These are phyloP conservation scores for Tuta absoluta DNA, from an alignment of 2,888 invertebrate species.

Conservation along the genomic window DNA sequence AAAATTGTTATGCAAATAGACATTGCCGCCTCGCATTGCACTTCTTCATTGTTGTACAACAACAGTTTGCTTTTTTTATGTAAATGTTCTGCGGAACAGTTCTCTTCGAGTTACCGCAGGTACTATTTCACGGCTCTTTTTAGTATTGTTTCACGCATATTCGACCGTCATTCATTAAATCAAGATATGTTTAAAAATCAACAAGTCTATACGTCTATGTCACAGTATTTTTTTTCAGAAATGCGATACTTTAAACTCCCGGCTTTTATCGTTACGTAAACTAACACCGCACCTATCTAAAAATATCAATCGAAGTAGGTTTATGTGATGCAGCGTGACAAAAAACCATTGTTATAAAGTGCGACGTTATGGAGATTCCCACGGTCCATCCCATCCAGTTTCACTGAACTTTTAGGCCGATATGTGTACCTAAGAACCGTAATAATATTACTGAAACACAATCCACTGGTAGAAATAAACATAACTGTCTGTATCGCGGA, in stretches of 20 bases:
- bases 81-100: not conserved
- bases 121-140: not conserved
- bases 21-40: slow-evolving; percentile 47
- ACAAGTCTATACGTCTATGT: no score
- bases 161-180: no score
- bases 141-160: no score
- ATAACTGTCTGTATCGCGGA: slow-evolving; percentile 5
- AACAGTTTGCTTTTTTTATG: slow-evolving; percentile 1
- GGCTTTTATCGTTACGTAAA: not conserved
- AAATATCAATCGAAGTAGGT: slow-evolving; percentile 10
- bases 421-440: slow-evolving; percentile 10
- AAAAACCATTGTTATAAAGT: slow-evolving; percentile 5
- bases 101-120: not conserved
- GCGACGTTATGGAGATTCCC: slow-evolving; percentile 2
- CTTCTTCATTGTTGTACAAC: slow-evolving; percentile 33
- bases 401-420: not conserved
- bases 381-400: slow-evolving; percentile 2
- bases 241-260: not conserved
- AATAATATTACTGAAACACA: slow-evolving; percentile 13
- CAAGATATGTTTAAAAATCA: no score
- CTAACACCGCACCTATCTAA: slow-evolving; percentile 6
- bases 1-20: slow-evolving; percentile 70
- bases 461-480: slow-evolving; percentile 11
- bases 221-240: no score
- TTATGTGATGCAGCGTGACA: slow-evolving; percentile 4